Conservation (phyloP, 2,113 vertebrate species). For the Australoheros scitulus region DNA sequence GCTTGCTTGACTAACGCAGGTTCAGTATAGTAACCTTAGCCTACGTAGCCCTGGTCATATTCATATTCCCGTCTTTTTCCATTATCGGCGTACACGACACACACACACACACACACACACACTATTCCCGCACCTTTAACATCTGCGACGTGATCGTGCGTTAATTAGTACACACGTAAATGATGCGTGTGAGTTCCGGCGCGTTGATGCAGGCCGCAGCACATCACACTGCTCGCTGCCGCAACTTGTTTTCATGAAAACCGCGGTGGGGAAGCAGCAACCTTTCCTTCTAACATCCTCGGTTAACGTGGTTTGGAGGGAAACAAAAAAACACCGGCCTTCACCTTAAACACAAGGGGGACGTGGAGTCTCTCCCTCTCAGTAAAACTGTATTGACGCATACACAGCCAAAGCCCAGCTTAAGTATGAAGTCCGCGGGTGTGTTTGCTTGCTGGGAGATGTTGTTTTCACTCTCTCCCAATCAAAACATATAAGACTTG, state of each 20-base stretch:
- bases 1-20: neutral
- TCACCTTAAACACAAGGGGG: neutral
- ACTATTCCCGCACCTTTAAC: neutral
- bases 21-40: constrained; percentile 32
- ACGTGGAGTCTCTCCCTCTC: no score
- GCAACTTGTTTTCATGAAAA: constrained; percentile 21
- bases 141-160: neutral
- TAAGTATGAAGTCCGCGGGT: no score
- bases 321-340: neutral
- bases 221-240: neutral
- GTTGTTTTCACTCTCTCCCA: no score
- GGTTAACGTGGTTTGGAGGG: neutral
- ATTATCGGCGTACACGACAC: neutral
- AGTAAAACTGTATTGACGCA: no score
- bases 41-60: neutral
- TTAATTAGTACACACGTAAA: neutral
- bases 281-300: neutral
- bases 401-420: no score
- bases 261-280: neutral
- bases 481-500: no score
- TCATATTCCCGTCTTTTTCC: constrained; percentile 11
- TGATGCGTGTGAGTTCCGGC: neutral
- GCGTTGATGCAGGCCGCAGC: constrained; percentile 31
- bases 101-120: neutral
- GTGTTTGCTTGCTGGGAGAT: no score